Evolutionary conservation across 2,113 vertebrate species (phyloP), one percentile per base, ranked within the genome.

Genomic region (Gavialis gangeticus): DNA sequence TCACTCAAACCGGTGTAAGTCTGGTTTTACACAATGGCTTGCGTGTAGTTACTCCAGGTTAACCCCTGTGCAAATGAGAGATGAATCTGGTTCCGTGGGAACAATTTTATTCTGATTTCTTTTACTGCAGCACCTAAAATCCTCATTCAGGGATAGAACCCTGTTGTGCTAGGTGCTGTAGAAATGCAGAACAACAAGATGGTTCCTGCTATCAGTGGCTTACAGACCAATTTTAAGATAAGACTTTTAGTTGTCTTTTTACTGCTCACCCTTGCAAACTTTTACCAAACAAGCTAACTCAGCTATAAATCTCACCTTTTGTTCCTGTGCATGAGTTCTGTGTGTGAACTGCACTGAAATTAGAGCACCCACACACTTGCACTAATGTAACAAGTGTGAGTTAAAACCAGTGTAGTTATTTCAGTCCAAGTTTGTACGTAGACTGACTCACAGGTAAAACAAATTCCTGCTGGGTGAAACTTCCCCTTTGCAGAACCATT

Each of bases 401-500:
- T 87, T 58, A 37, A 54, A 62, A 69, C 63, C 63, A 24, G 4
- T 2, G 0, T 55, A 46, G 28, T 73, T 91, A 3, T 34, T 56
- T 21, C 60, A 30, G 76, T 75, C 60, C 37, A 34, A 28, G 1
- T 28, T 46, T 46, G 46, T 24, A 19, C 30, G 30, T 46, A 82
- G 7, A 46, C 46, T 46, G 46, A 46, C 46, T 46, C 3, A 9
- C 46, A 46, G 8, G 46, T 46, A 46, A 46, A 46, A 46, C 46
- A 46, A 46, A 46, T 46, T 46, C 46, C 46, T 46, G 46, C 46
- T 9, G 59, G 75, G 27, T n/a, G 10, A 92, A 59, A 55, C 8
- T 82, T 83, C 90, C 34, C 94, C 58, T 95, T 94, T 88, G 81
- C 92, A 82, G 94, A 88, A n/a, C 46, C 59, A 54, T 86, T 62